Conservation (phyloP, 2,888 invertebrate genomes). For the Rhagophthalmus giganteus region DNA sequence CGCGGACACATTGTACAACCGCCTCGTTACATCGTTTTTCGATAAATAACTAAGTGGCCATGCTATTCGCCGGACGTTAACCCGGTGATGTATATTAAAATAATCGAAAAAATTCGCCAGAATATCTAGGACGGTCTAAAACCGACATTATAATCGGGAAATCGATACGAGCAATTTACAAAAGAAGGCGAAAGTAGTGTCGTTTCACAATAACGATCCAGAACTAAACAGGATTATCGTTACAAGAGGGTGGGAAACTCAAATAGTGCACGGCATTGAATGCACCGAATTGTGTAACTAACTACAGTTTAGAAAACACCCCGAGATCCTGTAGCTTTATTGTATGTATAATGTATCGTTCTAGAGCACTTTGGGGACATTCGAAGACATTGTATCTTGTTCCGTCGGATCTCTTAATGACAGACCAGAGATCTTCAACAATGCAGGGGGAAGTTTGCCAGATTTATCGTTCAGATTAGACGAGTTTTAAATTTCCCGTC, state of each 20-base stretch:
- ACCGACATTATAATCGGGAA: no score
- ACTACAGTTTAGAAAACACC: constrained; percentile 32
- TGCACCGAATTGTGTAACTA: constrained; percentile 28
- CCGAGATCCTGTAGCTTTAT: constrained; percentile 23
- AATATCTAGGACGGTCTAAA: no score
- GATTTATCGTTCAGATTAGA: constrained; percentile 29
- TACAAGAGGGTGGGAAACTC: constrained; percentile 17
- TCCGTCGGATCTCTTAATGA: constrained; percentile 33
- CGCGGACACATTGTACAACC: no score
- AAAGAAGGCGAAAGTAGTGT: no score
- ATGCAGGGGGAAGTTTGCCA: constrained; percentile 30
- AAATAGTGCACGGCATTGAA: constrained; percentile 19
- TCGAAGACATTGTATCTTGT: constrained; percentile 31
- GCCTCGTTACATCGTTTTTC: no score
- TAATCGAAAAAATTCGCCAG: no score
- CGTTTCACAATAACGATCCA: no score
- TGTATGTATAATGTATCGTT: constrained; percentile 37
- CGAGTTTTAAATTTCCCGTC: not conserved
- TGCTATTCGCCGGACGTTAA: no score
- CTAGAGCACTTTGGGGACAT: constrained; percentile 24
- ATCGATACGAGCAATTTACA: no score
- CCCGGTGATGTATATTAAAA: no score
- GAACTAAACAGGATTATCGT: constrained; percentile 18
- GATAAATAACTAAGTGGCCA: no score
- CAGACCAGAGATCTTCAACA: constrained; percentile 30